These are phyloP conservation scores for Sinocyclocheilus anshuiensis DNA, from an alignment of 2,113 vertebrate genomes.

Conservation along the genomic window DNA sequence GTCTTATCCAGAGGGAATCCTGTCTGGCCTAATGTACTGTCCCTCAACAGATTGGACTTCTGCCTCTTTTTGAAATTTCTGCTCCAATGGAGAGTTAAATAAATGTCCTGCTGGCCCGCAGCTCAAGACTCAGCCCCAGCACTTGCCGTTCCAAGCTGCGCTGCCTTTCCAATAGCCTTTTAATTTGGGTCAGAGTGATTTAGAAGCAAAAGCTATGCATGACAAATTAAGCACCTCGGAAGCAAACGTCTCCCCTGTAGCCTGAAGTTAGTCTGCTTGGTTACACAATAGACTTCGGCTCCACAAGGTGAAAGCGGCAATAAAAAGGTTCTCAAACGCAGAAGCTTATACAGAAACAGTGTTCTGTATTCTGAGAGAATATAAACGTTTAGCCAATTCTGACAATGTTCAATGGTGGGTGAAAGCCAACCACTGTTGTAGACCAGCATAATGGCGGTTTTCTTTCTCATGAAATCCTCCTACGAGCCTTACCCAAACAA, in stretches of 20 bases:
- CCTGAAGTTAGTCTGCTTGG: constrained; percentile 33
- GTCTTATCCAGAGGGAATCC: constrained; percentile 65
- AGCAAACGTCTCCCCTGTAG: constrained; percentile 18
- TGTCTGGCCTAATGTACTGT: constrained; percentile 67
- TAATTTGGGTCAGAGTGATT: constrained; percentile 58
- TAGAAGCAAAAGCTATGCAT: constrained; percentile 46
- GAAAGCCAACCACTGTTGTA: constrained; percentile 7
- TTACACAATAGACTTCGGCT: constrained; percentile 35
- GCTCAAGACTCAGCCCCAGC: constrained; percentile 26
- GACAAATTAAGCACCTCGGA: constrained; percentile 45
- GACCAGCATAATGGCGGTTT: background rate
- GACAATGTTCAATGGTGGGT: constrained; percentile 15
- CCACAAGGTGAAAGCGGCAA: background rate
- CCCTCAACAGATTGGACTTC: constrained; percentile 66
- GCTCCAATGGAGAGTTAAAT: constrained; percentile 75
- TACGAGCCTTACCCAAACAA: background rate
- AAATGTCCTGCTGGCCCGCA: constrained; percentile 64
- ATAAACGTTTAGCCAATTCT: constrained; percentile 44
- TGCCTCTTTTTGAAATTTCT: constrained; percentile 72
- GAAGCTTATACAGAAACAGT: background rate
- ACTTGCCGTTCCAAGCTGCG: constrained; percentile 38
- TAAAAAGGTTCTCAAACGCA: background rate
- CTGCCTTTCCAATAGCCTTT: constrained; percentile 51
- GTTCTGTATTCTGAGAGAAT: constrained; percentile 27
- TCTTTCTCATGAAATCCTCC: background rate